phyloP scores from a whole-genome alignment of 2,797 vertebrate species.

The Leucoraja ocellata region DNA sequence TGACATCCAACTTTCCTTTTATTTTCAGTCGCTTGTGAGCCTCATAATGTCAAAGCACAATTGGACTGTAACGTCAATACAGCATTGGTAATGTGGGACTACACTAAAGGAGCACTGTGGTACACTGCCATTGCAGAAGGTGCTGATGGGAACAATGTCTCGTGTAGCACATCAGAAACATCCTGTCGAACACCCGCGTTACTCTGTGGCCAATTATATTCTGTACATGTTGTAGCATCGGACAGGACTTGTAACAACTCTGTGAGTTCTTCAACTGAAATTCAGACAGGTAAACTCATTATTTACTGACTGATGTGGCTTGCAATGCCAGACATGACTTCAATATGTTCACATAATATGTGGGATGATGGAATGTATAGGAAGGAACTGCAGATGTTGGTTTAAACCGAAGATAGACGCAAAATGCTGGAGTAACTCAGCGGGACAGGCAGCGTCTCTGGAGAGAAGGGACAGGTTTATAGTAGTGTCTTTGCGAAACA shows the following conservation, averaged over 20 bases:
- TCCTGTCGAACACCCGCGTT: not conserved
- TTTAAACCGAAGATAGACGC: too few relatives aligned
- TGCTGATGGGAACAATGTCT: not conserved
- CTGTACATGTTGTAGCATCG: not conserved
- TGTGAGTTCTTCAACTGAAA: not conserved
- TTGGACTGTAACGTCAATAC: constrained; percentile 20
- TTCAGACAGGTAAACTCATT: constrained; percentile 10
- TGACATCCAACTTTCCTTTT: not conserved
- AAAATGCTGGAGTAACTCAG: too few relatives aligned
- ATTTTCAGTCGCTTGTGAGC: constrained; percentile 16
- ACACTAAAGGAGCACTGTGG: not conserved
- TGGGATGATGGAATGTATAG: too few relatives aligned
- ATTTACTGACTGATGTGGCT: not conserved
- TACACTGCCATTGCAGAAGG: not conserved
- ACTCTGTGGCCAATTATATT: constrained; percentile 18
- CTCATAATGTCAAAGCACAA: not conserved
- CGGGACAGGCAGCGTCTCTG: too few relatives aligned
- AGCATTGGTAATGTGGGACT: not conserved
- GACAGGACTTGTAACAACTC: not conserved
- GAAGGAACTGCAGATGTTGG: too few relatives aligned
- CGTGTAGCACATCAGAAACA: constrained; percentile 13
- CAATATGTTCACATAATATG: not conserved
- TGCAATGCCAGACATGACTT: not conserved
- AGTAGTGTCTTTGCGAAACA: too few relatives aligned
- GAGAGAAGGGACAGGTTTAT: too few relatives aligned